phyloP scores from a whole-genome alignment of 2,888 invertebrate species.

The Calameuta idolon region DNA sequence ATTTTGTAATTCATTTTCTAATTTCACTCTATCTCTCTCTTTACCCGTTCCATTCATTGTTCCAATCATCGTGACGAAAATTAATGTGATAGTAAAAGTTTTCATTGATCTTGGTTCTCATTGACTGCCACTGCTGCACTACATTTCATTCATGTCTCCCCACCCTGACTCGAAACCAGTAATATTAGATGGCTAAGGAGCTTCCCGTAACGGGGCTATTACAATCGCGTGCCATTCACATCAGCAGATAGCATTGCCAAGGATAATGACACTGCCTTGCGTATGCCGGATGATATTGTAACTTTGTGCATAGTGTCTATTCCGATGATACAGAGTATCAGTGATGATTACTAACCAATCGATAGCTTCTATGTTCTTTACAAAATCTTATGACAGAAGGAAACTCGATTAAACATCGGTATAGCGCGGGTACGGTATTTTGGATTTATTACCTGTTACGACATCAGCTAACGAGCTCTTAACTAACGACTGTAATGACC shows the following conservation, averaged over 20 bases:
- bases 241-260: background rate
- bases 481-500: constrained; percentile 7
- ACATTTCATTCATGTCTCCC: constrained; percentile 50
- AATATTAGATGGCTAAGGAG: constrained; percentile 2
- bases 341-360: background rate
- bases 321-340: background rate
- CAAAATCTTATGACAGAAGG: background rate
- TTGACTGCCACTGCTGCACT: constrained; percentile 35
- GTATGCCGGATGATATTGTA: background rate
- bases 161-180: background rate
- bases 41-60: background rate
- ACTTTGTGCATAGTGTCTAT: background rate
- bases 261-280: background rate
- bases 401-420: background rate
- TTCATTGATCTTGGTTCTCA: constrained; percentile 23
- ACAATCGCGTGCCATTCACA: background rate
- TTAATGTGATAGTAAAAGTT: background rate
- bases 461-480: background rate
- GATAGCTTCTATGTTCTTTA: background rate
- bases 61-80: background rate
- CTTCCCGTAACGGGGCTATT: background rate
- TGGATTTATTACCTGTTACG: background rate
- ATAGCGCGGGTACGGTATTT: background rate
- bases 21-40: background rate
- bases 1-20: background rate